These are phyloP conservation scores for Orchestia grillus DNA, from an alignment of 1,140 invertebrate genomes.

Conservation along the genomic window DNA sequence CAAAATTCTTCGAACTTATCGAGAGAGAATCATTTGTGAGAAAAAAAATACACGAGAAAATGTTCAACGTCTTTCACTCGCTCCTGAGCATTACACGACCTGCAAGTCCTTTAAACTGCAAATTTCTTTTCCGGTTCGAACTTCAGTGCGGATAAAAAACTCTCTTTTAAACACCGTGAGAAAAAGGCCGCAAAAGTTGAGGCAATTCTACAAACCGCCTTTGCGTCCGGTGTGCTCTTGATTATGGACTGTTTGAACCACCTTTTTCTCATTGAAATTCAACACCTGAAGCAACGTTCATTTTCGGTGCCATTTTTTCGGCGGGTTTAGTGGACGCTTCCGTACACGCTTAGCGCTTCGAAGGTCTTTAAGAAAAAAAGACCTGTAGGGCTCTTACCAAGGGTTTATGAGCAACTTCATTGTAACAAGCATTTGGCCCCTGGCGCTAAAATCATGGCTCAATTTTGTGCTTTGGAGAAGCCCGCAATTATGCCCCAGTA, in stretches of 20 bases:
- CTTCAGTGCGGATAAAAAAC: neutral
- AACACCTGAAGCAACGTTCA: neutral
- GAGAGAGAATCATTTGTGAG: neutral
- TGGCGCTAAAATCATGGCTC: neutral
- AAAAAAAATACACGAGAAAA: neutral
- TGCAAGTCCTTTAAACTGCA: conserved; percentile 7
- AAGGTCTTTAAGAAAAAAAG: neutral
- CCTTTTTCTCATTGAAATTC: conserved; percentile 9
- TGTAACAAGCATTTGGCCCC: neutral
- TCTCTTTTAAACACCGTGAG: neutral
- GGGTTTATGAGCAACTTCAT: neutral
- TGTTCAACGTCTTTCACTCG: neutral
- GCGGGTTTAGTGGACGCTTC: too few species aligned
- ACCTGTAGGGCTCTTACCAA: neutral
- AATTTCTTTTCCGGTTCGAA: neutral
- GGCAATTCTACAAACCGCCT: neutral
- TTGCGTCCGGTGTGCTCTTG: neutral
- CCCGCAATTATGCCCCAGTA: neutral
- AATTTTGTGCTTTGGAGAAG: neutral
- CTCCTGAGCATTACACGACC: neutral
- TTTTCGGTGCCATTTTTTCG: neutral
- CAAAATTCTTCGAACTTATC: neutral
- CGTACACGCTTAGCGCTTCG: conserved; percentile 1
- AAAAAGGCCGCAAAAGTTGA: neutral
- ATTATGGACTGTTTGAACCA: neutral